Evolutionary conservation across 2,888 invertebrate species (phyloP), one percentile per base, ranked within the genome.

Genomic region (Ceriagrion tenellum): DNA sequence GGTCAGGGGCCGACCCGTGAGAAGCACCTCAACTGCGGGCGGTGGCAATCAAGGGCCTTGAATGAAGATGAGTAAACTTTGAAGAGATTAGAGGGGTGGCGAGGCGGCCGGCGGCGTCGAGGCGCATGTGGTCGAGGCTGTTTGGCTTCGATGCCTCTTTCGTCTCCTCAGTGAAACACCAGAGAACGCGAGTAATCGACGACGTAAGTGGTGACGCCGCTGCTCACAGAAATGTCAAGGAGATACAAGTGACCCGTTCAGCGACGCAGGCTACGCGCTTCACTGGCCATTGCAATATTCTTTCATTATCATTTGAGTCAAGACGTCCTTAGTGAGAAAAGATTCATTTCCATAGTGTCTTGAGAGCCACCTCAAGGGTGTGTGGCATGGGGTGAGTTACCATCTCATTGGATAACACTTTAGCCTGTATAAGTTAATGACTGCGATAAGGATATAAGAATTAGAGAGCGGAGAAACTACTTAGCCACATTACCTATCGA

Each of bases 51-150:
- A 81, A 81, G 26, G 30, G 30, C 81, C 81, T 13, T 81, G 30
- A 81, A 81, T 81, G 81, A 35, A 81, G 81, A 35, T 35, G 81
- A 35, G 81, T 81, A 35, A 81, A 81, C 81, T 81, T 81, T 81
- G 81, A 81, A 13, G 81, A 81, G 81, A 81, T 81, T 81, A 81
- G 59, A 16, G 59, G 18, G 69, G 69, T 0, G 35, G 81, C 35
- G 81, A 81, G 81, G n/a, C 69, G 69, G 35, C 30, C 26, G 35
- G 81, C 26, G 35, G 81, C 13, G 69, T 81, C 16, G 18, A 81
- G 35, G 81, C 35, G 30, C 30, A 35, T 81, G 81, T 81, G 35
- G 81, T 81, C 81, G n/a, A 81, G 81, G 30, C 35, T 81, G 16
- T 81, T 81, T 81, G 81, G 81, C 81, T 4, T 16, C n/a, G 35